A percentile compares a stretch with the other conserved stretches of the same genome.
Evolutionary conservation across 2,797 vertebrate species (phyloP).

Genomic region (Tapera naevia): DNA sequence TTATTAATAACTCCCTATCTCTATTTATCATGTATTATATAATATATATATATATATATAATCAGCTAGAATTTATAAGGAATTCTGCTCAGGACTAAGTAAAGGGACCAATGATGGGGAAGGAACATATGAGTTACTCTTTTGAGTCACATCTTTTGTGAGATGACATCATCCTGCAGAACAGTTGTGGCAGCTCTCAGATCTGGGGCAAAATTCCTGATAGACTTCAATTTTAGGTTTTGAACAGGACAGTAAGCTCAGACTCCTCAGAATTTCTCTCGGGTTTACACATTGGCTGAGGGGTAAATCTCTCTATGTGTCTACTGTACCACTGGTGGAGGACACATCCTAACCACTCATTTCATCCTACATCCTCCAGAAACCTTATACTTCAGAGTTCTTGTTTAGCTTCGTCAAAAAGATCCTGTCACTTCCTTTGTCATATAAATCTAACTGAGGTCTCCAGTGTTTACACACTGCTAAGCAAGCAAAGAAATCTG

Average conservation of each 20-base stretch:
- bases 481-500: constrained; percentile 50
- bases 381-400: background rate
- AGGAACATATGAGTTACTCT: background rate
- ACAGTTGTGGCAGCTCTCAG: background rate
- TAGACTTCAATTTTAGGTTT: background rate
- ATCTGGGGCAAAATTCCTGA: background rate
- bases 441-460: constrained; percentile 20
- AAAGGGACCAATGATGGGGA: background rate
- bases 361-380: background rate
- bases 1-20: background rate
- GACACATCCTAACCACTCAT: background rate
- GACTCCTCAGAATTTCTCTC: background rate
- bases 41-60: background rate
- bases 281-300: background rate
- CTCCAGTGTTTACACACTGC: constrained; percentile 38
- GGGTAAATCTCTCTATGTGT: background rate
- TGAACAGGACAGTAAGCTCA: background rate
- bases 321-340: background rate
- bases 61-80: background rate
- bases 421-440: constrained; percentile 38
- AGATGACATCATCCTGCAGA: background rate
- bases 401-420: background rate
- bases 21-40: background rate
- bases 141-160: background rate
- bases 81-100: background rate